phyloP scores from a whole-genome alignment of 2,888 invertebrate species.

The Archips xylosteana region DNA sequence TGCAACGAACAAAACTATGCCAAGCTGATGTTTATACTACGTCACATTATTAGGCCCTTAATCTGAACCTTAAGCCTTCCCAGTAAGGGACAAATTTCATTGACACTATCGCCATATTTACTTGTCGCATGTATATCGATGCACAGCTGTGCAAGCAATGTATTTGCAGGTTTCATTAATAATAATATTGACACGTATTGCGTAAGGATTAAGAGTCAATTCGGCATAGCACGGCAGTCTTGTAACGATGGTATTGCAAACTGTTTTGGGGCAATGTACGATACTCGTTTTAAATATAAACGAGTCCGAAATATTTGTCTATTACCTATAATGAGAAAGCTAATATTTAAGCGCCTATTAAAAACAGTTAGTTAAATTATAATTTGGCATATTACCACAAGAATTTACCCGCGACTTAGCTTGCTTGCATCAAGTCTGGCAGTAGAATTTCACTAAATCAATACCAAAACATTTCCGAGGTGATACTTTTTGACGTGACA shows the following conservation, averaged over 20 bases:
- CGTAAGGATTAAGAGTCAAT: neutral
- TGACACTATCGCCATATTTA: slow-evolving; percentile 6
- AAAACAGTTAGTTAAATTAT: neutral
- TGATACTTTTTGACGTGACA: no score
- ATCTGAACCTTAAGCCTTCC: slow-evolving; percentile 16
- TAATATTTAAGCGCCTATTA: neutral
- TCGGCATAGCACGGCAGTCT: neutral
- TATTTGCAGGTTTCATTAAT: slow-evolving; percentile 46
- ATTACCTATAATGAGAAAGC: neutral
- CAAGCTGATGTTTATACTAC: slow-evolving; percentile 25
- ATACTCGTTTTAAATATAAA: slow-evolving; percentile 9
- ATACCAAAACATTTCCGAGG: no score
- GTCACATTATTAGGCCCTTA: slow-evolving; percentile 7
- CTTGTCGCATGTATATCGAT: slow-evolving; percentile 31
- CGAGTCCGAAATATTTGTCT: slow-evolving; percentile 7
- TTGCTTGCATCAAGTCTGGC: no score
- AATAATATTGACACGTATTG: neutral
- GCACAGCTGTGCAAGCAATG: slow-evolving; percentile 45
- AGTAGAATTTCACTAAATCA: no score
- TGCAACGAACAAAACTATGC: slow-evolving; percentile 30
- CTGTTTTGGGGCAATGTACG: slow-evolving; percentile 17
- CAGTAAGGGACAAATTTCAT: slow-evolving; percentile 13
- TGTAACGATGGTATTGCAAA: neutral
- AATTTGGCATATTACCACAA: neutral
- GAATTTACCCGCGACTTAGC: no score